A percentile compares a stretch with the other conserved stretches of the same genome.
phyloP scores from a whole-genome alignment of 2,797 vertebrate genomes.

The Notamacropus eugenii region DNA sequence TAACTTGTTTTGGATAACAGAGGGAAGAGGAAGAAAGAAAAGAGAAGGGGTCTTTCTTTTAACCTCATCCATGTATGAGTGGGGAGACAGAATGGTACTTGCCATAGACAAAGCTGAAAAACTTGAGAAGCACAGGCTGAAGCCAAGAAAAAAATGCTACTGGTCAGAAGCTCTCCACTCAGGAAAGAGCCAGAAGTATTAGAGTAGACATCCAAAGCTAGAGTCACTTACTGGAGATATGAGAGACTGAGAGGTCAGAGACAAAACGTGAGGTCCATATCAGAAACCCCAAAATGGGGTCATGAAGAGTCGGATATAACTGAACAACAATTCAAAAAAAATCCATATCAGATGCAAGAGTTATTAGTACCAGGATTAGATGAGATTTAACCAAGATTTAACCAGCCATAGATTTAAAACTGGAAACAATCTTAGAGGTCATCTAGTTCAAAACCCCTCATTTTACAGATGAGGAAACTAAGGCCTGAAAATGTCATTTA shows the following conservation, averaged over 20 bases:
- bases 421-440: background rate
- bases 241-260: background rate
- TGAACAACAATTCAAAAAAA: background rate
- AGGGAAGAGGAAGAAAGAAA: background rate
- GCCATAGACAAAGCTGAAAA: background rate
- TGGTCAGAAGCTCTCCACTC: background rate
- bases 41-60: background rate
- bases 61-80: background rate
- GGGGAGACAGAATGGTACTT: background rate
- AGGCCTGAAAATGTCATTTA: background rate
- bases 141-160: background rate
- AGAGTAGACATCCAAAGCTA: background rate
- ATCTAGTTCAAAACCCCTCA: background rate
- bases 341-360: background rate
- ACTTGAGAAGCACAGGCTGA: background rate
- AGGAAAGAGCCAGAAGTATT: background rate
- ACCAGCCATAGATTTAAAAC: background rate
- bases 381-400: background rate
- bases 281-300: background rate
- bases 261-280: background rate
- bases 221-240: background rate
- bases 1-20: background rate
- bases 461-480: background rate
- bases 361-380: background rate
- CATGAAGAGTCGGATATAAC: background rate